Evolutionary conservation across 2,113 vertebrate species (phyloP).

Genomic region (Merops nubicus): DNA sequence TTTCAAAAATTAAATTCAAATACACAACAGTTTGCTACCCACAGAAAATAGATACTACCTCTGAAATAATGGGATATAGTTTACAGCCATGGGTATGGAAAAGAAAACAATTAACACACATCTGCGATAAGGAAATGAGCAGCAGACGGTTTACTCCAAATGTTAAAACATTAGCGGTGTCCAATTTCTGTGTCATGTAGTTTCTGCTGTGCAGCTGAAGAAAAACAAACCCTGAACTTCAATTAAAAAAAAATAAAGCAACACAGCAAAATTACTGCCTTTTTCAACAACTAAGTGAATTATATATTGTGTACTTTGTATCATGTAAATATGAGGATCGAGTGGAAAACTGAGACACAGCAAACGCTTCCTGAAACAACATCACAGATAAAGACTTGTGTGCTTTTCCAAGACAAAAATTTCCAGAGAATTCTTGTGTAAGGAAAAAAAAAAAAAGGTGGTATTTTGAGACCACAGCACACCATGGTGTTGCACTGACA

Average conservation of each 20-base stretch:
- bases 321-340: slow-evolving; percentile 30
- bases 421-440: background rate
- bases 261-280: slow-evolving; percentile 41
- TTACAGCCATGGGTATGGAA: slow-evolving; percentile 37
- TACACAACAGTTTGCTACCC: slow-evolving; percentile 34
- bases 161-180: slow-evolving; percentile 53
- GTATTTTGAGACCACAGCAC: background rate
- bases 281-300: slow-evolving; percentile 43
- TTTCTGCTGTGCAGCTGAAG: slow-evolving; percentile 63
- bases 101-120: slow-evolving; percentile 60
- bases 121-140: slow-evolving; percentile 66
- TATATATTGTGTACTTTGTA: background rate
- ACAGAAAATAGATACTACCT: slow-evolving; percentile 31
- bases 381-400: background rate
- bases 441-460: background rate
- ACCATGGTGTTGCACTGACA: background rate
- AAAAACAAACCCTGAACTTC: slow-evolving; percentile 64
- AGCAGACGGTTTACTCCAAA: slow-evolving; percentile 52
- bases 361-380: background rate
- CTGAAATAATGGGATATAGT: slow-evolving; percentile 53
- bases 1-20: slow-evolving; percentile 51
- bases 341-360: background rate
- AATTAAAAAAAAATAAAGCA: slow-evolving; percentile 55
- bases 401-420: background rate
- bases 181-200: slow-evolving; percentile 63